Evolutionary conservation across 2,113 vertebrate genomes (phyloP).

Genomic region (Spea multiplicata): DNA sequence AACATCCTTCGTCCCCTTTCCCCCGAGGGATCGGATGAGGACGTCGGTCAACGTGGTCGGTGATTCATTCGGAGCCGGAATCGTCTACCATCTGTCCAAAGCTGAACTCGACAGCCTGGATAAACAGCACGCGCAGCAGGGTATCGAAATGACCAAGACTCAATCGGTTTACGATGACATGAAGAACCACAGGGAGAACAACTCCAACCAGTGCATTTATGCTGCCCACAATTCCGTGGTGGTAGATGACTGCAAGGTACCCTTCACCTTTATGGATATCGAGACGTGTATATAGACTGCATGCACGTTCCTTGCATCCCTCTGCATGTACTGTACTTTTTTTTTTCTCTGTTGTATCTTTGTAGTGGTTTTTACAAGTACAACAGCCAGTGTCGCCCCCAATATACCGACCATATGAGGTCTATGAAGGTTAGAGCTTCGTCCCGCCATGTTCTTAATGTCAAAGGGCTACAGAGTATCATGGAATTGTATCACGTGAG

Average conservation of each 20-base stretch:
- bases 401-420: conserved; percentile 23
- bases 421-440: neutral
- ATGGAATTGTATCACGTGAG: conserved; percentile 9
- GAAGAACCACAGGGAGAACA: conserved; percentile 98
- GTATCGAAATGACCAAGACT: conserved; percentile 96
- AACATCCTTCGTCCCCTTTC: conserved; percentile 2
- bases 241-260: conserved; percentile 99
- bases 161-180: conserved; percentile 90
- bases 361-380: conserved; percentile 10
- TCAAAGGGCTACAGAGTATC: conserved; percentile 32
- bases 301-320: conserved; percentile 66
- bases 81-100: conserved; percentile 94
- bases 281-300: conserved; percentile 88
- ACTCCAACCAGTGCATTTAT: conserved; percentile 95
- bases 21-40: conserved; percentile 89
- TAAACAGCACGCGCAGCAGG: conserved; percentile 79
- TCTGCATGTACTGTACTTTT: conserved; percentile 54
- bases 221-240: conserved; percentile 92
- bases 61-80: conserved; percentile 95
- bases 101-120: conserved; percentile 86
- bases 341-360: conserved; percentile 36
- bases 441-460: neutral
- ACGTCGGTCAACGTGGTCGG: conserved; percentile 97
- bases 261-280: conserved; percentile 85
- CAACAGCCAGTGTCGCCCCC: conserved; percentile 28